Conservation (phyloP, 2,888 invertebrate genomes). For the Odontothrips loti region DNA sequence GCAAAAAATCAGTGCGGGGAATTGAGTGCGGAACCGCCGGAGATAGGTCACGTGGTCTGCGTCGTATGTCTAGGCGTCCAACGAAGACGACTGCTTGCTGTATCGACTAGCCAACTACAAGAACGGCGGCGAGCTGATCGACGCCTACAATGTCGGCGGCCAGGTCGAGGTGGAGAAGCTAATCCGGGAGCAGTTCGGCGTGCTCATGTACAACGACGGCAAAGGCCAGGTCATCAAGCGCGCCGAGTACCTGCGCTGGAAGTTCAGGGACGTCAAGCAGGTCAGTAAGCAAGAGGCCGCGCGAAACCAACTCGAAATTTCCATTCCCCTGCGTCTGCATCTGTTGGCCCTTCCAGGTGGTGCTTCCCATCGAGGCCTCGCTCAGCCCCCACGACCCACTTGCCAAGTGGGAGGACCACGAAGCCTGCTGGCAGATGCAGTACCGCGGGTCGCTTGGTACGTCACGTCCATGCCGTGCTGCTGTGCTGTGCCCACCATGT, state of each 20-base stretch:
- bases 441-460: conserved; percentile 88
- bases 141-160: conserved; percentile 80
- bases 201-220: conserved; percentile 83
- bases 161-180: conserved; percentile 77
- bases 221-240: conserved; percentile 79
- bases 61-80: conserved; percentile 54
- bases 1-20: no score
- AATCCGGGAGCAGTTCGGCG: conserved; percentile 78
- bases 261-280: conserved; percentile 78
- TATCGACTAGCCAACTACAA: conserved; percentile 86
- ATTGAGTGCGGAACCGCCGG: no score
- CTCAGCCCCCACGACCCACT: conserved; percentile 80
- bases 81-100: conserved; percentile 78
- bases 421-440: conserved; percentile 97
- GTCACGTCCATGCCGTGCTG: background rate
- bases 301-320: background rate
- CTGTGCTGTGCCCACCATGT: no score
- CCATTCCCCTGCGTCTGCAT: background rate
- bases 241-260: conserved; percentile 85
- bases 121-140: conserved; percentile 83
- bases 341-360: conserved; percentile 50
- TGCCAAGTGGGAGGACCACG: conserved; percentile 83
- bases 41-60: background rate
- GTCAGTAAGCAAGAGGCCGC: conserved; percentile 46
- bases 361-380: conserved; percentile 82